Evolutionary conservation across 2,888 invertebrate species (phyloP), one percentile per base, ranked within the genome.

Genomic region (Ectemnius continuus): DNA sequence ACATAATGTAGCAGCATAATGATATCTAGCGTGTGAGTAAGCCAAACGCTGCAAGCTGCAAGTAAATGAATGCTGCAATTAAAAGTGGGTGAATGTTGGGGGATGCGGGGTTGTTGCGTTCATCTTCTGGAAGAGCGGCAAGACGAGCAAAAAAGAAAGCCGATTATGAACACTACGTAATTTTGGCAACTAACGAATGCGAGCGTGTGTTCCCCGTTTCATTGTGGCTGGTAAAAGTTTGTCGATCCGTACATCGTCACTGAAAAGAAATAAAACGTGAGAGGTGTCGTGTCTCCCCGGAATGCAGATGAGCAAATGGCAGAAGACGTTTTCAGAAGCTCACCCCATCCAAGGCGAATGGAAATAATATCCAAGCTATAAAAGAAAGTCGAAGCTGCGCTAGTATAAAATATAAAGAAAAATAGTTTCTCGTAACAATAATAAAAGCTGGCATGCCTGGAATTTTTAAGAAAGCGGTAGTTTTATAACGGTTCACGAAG

Each of bases 171-270:
- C 76, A 79, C 67, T 61, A 61, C 63, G 76, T 76, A 36, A 36
- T 36, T 36, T 36, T 82, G 73, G 86, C 81, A 83, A 90, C 90
- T 90, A 90, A 90, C 89, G 82, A 83, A 84, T 83, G 75, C 77
- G 82, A 85, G 85, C 84, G 81, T 83, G 83, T 77, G 36, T 11
- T 36, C 85, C 84, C 85, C 86, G 83, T 88, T 83, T 89, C 85
- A 89, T 85, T 86, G 87, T 79, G 84, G 82, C 79, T 87, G 88
- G 81, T 89, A 89, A 88, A 88, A 84, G 87, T 89, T 88, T 83
- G 86, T 84, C 71, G 89, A 87, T 83, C 89, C 90, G 80, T 88
- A 88, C 84, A 89, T 86, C 81, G 86, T 85, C 73, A 85, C 90
- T 90, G 90, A 89, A 91, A 90, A 89, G 81, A 90, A 89, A 89